Base-by-base conservation (phyloP, 2,113 vertebrate genomes). In the Tetraodon nigroviridis region DNA sequence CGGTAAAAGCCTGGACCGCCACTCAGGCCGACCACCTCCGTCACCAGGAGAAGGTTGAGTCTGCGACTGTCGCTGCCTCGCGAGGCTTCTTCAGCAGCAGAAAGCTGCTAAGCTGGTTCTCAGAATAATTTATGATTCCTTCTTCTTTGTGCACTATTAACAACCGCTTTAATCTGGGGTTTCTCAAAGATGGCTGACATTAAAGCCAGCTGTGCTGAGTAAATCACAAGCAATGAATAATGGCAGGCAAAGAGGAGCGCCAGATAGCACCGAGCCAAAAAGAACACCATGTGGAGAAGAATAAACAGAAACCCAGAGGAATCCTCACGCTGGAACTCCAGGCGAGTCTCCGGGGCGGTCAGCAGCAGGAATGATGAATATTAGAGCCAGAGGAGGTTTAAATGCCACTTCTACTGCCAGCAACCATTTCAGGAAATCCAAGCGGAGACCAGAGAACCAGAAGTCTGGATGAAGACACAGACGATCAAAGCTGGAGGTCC, bases 151-250 rank as follows among this genome's bases (percentile, higher is more conserved):
- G 7, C 32, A 37, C 10, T 18, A 44, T 55, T 48, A 57, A 59
- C 42, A 4, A 62, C 22, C 2, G 18, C 44, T 11, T 18, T 10
- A 42, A 19, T 17, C 22, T 51, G 42, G 56, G 42, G n/a, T 56
- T 27, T 53, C 6, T 53, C 11, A 63, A 62, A 56, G 17, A 45
- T 56, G 48, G 15, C 15, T 11, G 0, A 70, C 49, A 67, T 15
- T 11, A 48, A 58, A 22, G 51, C 62, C 5, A 70, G 47, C 3
- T 44, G 45, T 50, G 32, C 32, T 37, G 49, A 50, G 49, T 22
- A 61, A 42, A 40, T 61, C 27, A 54, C 64, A 62, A 63, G 48
- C 57, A 67, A 71, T 42, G 11, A 58, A 20, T 13, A 51, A 49
- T 10, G 16, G 45, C 51, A 58, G 0, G 51, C 64, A 20, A 22